phyloP scores from a whole-genome alignment of 2,113 vertebrate genomes.

The Pleuronectes platessa region DNA sequence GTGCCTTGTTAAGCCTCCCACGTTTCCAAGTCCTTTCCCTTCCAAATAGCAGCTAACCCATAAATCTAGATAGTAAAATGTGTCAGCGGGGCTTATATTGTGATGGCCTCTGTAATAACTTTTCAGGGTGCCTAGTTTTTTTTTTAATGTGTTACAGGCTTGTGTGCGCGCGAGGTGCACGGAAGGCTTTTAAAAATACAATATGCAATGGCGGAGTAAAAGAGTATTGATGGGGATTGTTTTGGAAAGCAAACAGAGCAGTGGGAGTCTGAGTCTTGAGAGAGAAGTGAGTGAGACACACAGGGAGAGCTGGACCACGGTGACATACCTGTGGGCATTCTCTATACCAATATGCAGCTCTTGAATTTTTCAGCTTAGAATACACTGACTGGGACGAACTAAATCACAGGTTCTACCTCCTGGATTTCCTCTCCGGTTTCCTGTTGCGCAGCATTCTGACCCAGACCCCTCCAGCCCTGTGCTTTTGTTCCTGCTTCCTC shows the following conservation, averaged over 20 bases:
- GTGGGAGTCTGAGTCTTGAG: constrained; percentile 11
- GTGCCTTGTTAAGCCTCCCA: constrained; percentile 60
- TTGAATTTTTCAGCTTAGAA: constrained; percentile 2
- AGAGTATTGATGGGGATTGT: constrained; percentile 48
- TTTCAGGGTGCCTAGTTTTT: constrained; percentile 14
- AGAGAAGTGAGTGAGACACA: constrained; percentile 5
- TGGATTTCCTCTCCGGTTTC: constrained; percentile 27
- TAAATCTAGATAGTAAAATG: constrained; percentile 65
- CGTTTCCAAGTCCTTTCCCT: constrained; percentile 50
- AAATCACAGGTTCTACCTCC: constrained; percentile 28
- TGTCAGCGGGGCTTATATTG: constrained; percentile 46
- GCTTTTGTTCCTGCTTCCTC: neutral
- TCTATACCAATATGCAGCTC: constrained; percentile 1
- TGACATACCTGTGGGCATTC: constrained; percentile 16
- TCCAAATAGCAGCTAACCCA: constrained; percentile 46
- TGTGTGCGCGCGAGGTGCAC: neutral
- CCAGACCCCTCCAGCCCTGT: constrained; percentile 9
- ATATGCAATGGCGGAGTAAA: constrained; percentile 12
- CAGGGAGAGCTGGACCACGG: neutral
- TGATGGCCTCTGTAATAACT: constrained; percentile 62
- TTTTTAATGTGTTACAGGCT: constrained; percentile 44
- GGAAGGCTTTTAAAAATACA: constrained; percentile 30
- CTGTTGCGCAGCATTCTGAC: constrained; percentile 19
- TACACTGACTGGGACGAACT: neutral
- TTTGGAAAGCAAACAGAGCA: constrained; percentile 39